A percentile compares a stretch with the other conserved stretches of the same genome.
Evolutionary conservation across 2,113 vertebrate species (phyloP).

Genomic region (Lonchura striata): DNA sequence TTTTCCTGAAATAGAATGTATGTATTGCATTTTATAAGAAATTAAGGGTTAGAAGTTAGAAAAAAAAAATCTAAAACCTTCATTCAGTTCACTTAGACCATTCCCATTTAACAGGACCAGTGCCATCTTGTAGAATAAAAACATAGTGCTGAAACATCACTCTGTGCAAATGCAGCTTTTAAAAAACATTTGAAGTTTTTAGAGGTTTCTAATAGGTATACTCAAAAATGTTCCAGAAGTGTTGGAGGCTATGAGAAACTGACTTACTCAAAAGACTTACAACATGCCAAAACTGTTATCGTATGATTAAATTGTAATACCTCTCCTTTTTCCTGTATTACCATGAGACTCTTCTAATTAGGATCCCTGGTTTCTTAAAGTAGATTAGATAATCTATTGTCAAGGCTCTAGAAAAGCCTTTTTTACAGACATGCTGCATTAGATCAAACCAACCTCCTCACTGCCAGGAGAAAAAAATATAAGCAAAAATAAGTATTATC

Average conservation of each 20-base stretch:
- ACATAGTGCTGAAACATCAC: neutral
- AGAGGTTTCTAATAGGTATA: neutral
- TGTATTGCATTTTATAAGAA: neutral
- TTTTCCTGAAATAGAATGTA: neutral
- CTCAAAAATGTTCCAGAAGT: neutral
- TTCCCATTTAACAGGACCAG: neutral
- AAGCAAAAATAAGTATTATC: neutral
- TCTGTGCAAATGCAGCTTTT: neutral
- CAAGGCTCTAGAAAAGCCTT: neutral
- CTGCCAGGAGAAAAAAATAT: neutral
- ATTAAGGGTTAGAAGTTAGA: neutral
- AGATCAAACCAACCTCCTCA: neutral
- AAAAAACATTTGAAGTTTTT: neutral
- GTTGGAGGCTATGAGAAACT: neutral
- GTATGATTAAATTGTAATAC: neutral
- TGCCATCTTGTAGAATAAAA: neutral
- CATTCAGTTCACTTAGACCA: neutral
- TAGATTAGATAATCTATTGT: neutral
- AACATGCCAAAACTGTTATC: neutral
- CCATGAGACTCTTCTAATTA: neutral
- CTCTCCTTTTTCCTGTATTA: neutral
- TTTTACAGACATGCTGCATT: neutral
- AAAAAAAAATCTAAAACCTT: neutral
- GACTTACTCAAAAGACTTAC: neutral
- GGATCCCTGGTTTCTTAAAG: neutral